A percentile compares a stretch with the other conserved stretches of the same genome.
Conservation (phyloP, 2,797 vertebrate genomes). For the Rousettus madagascariensis region DNA sequence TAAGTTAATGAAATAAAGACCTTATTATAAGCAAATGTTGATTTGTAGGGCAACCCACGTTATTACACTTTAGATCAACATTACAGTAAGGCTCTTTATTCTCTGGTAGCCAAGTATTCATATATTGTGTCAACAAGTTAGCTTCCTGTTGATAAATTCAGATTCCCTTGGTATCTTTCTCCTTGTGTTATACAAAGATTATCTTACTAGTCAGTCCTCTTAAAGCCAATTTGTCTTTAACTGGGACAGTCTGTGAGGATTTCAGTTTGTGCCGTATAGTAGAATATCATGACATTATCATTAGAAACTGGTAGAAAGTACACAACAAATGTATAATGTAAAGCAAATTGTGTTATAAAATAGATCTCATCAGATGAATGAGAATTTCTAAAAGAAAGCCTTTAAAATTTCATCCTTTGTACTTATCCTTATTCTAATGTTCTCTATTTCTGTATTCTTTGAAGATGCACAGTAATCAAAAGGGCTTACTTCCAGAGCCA, state of each 20-base stretch:
- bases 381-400: neutral
- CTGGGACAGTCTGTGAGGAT: neutral
- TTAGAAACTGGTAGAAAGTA: neutral
- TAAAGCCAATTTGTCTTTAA: neutral
- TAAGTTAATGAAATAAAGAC: neutral
- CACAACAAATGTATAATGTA: neutral
- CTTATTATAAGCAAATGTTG: neutral
- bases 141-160: neutral
- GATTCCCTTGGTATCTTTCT: neutral
- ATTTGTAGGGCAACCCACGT: neutral
- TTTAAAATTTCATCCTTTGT: neutral
- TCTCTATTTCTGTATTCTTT: constrained; percentile 57
- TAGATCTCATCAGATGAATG: neutral
- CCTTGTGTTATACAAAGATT: neutral
- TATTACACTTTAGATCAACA: neutral
- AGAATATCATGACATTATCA: neutral
- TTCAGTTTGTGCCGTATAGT: neutral
- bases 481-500: constrained; percentile 95
- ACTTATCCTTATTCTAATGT: constrained; percentile 22
- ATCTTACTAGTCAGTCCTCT: neutral
- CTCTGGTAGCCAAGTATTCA: neutral
- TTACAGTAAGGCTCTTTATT: neutral
- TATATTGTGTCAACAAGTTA: neutral
- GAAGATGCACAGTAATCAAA: constrained; percentile 94
- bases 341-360: neutral